Evolutionary conservation across 2,113 vertebrate species (phyloP).

Genomic region (Nothocercus nigrocapillus): DNA sequence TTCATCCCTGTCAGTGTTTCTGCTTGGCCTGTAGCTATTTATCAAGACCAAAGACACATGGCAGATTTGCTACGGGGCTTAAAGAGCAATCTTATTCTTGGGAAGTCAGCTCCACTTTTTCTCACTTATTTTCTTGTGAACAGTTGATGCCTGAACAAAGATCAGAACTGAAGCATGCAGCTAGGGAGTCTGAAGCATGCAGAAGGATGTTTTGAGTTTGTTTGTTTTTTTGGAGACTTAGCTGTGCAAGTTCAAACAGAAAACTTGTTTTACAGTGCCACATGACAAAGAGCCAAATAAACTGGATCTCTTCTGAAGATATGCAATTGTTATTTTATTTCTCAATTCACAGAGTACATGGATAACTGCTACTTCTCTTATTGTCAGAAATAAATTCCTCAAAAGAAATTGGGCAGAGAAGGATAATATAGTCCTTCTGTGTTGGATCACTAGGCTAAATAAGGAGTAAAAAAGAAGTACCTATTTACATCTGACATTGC

Average conservation of each 20-base stretch:
- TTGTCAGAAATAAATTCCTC: not conserved
- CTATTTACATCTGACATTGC: not conserved
- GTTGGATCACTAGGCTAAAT: not conserved
- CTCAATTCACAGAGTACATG: not conserved
- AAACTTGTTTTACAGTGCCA: not conserved
- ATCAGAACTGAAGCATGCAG: not conserved
- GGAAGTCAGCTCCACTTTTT: not conserved
- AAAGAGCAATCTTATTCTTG: not conserved
- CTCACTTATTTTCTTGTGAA: not conserved
- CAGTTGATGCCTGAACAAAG: not conserved
- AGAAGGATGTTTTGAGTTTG: not conserved
- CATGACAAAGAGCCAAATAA: not conserved
- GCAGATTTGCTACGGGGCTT: not conserved
- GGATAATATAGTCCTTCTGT: not conserved
- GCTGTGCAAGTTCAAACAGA: not conserved
- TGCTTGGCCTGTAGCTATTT: not conserved
- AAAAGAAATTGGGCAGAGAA: not conserved
- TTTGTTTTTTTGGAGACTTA: not conserved
- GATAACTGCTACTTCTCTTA: not conserved
- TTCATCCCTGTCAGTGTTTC: not conserved
- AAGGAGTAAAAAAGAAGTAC: not conserved
- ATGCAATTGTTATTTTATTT: not conserved
- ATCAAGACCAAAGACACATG: not conserved
- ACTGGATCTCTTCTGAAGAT: not conserved
- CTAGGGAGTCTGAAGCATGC: not conserved